Evolutionary conservation across 1,140 invertebrate species (phyloP), one percentile per base, ranked within the genome.

Genomic region (Ips typographus): DNA sequence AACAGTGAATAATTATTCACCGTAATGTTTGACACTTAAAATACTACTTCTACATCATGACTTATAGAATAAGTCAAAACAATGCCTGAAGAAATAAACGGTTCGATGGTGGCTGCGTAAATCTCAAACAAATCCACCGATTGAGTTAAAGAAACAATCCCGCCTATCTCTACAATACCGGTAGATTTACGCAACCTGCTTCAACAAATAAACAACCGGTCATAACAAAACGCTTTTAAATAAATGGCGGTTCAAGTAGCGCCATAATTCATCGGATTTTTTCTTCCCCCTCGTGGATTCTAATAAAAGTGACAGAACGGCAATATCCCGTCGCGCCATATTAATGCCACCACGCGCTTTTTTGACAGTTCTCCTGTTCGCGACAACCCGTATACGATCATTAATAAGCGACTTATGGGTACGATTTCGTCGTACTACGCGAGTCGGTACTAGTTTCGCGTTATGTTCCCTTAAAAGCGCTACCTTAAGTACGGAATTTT

Each of bases 171-270:
- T 22, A 22, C 22, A 22, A 22, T 22, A 22, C 22, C 22, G 22
- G 22, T 22, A 22, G 22, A 22, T 22, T 22, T 22, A 22, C 22
- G 22, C 22, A 22, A 22, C 22, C 22, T 22, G 22, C 22, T 47
- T 47, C 52, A 37, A 55, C 7, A 55, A 55, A 55, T 55, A 43
- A 62, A 40, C 49, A 64, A 64, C 44, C 40, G 41, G 36, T 40
- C 3, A 39, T 39, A 22, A 22, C 39, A 64, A 53, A 64, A 64
- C 61, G 61, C 52, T 64, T 64, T 64, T 1, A 64, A 53, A 64
- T 64, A 64, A 64, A 64, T 64, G 61, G 40, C 61, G 44, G 61
- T 64, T 64, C 61, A 64, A 64, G 61, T 64, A 64, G 61, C 61
- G 39, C 61, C 61, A 64, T 64, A 64, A 53, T 64, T 64, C 49